Evolutionary conservation across 2,113 vertebrate species (phyloP), one percentile per base, ranked within the genome.

Genomic region (Cavia porcellus): DNA sequence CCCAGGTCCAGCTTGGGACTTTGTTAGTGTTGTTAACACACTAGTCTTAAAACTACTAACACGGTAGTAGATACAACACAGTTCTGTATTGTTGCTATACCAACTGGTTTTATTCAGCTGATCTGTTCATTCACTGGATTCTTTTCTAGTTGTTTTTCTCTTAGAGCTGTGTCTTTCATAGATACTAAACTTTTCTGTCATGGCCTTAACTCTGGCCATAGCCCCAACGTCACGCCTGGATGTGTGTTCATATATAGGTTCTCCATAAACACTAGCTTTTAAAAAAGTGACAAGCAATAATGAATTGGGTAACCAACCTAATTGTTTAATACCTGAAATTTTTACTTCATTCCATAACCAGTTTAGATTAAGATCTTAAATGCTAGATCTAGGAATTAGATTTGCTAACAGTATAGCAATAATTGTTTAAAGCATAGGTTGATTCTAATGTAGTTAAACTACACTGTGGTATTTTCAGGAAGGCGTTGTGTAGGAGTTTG

Each of bases 241-340:
- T 45, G 10, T 55, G 9, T 92, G 11, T 62, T 94, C 74, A 80
- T 50, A 30, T 94, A n/a, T 59, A 38, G 12, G 9, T 52, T 95
- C 17, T 92, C 6, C 19, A 94, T 80, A 92, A 79, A 66, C 66
- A 87, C 0, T 96, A 25, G 30, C 30, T 92, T 95, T 83, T 70
- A 47, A 92, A 86, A 86, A 94, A 95, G 52, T 57, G 32, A 77
- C 81, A 89, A 95, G 66, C 61, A 75, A 61, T 52, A 80, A 88
- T 91, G 45, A 82, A 70, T 72, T 72, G 59, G 59, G 19, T 64
- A 91, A 28, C 42, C 30, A 90, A 19, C 30, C 4, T 83, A 61
- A 47, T 64, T 86, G 17, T 74, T 89, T 86, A 86, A 35, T 59
- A 62, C 5, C 30, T 96, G 55, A 82, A 32, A 55, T 95, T 92